Evolutionary conservation across 2,888 invertebrate species (phyloP), one percentile per base, ranked within the genome.

Genomic region (Nasonovia ribisnigri): DNA sequence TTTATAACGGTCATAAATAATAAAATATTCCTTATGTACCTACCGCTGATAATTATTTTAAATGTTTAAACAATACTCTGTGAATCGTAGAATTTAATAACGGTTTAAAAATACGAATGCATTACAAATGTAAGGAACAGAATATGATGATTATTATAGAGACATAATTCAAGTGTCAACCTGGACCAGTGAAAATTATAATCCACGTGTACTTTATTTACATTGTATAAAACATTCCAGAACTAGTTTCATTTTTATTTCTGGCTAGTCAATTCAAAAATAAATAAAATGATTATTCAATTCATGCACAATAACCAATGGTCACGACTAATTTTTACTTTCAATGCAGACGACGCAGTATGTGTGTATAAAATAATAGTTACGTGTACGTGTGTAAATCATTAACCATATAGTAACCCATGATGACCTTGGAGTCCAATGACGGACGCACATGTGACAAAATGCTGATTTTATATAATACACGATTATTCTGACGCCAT

Each of bases 271-370:
- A n/a, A 89, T 89, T 57, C 43, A 29, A 60, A 26, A 88, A 54
- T 26, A 60, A 42, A 87, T 87, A 36, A 51, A 51, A 88, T 51
- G 36, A 51, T 88, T 88, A 88, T 89, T 89, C 60, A 43, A 60
- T 46, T 42, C 60, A 46, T 60, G 16, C 13, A 43, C 29, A 54
- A 84, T 10, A 84, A 36, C 43, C n/a, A 57, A 48, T 36, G 92
- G 86, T 92, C 87, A 87, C 60, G 92, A 60, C 46, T 26, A 43
- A 67, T 91, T 91, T 91, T 92, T 92, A 87, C 86, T 92, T 92
- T 92, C 92, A 36, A 87, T 16, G 86, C 91, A 46, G 86, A 86
- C 60, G 92, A 60, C 57, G 43, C 57, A 26, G 20, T 43, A 20
- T 84, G 77, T 20, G 48, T 84, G 29, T 29, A 91, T 88, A 57